Evolutionary conservation across 2,888 invertebrate species (phyloP).

Genomic region (Lysandra coridon): DNA sequence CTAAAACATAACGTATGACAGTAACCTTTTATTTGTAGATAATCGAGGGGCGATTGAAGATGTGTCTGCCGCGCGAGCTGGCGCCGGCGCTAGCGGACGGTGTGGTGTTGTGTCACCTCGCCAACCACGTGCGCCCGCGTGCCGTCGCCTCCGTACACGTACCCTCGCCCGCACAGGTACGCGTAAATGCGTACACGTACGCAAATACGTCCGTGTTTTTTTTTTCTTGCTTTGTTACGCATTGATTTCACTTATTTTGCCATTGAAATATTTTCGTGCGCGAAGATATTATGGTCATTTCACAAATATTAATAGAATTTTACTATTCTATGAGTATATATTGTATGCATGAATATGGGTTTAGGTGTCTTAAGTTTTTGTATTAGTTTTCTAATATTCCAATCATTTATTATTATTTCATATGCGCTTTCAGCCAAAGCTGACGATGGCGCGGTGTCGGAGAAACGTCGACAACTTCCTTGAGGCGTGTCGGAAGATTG

Average conservation of each 20-base stretch:
- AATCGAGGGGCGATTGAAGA: slow-evolving; percentile 93
- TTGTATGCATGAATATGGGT: no score
- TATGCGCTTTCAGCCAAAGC: slow-evolving; percentile 87
- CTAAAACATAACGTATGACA: no score
- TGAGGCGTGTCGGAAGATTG: slow-evolving; percentile 95
- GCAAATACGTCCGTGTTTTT: background rate
- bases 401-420: background rate
- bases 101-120: slow-evolving; percentile 95
- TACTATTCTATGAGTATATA: no score
- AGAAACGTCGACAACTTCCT: slow-evolving; percentile 97
- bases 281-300: no score
- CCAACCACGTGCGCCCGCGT: slow-evolving; percentile 94
- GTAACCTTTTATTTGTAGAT: slow-evolving; percentile 78
- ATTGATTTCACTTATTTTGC: no score
- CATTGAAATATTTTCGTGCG: no score
- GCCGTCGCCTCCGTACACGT: slow-evolving; percentile 97
- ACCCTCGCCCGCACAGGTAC: slow-evolving; percentile 93
- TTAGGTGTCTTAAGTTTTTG: background rate
- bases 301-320: no score
- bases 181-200: slow-evolving; percentile 15
- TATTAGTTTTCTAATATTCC: background rate
- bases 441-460: slow-evolving; percentile 96
- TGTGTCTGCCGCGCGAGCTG: slow-evolving; percentile 92
- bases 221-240: background rate
- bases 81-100: slow-evolving; percentile 93